Percentiles rank a stretch among this genome's conserved stretches.
Conservation (phyloP, 2,888 invertebrate species). For the Ligdia adustata region DNA sequence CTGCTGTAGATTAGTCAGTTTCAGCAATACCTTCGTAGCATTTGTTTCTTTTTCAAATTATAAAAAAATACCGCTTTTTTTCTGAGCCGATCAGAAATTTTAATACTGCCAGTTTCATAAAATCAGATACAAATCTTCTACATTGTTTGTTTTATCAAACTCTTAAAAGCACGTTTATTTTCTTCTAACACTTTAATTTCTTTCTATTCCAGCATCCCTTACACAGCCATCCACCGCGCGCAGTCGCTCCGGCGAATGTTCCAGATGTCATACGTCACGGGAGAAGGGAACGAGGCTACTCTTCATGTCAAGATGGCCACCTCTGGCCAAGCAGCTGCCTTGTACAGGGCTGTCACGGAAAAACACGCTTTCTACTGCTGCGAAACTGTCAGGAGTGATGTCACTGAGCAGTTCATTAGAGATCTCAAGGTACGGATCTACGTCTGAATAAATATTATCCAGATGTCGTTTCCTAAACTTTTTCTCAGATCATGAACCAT, state of each 20-base stretch:
- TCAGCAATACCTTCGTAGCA: too few relatives aligned
- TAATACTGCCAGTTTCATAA: too few relatives aligned
- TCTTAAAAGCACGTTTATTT: too few relatives aligned
- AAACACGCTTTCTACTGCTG: slow-evolving; percentile 97
- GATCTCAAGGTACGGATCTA: slow-evolving; percentile 87
- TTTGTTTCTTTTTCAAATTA: too few relatives aligned
- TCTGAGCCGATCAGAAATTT: too few relatives aligned
- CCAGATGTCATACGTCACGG: slow-evolving; percentile 88
- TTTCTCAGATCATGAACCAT: too few relatives aligned
- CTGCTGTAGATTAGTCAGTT: too few relatives aligned
- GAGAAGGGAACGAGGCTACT: slow-evolving; percentile 87
- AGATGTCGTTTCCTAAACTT: too few relatives aligned
- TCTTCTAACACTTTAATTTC: too few relatives aligned
- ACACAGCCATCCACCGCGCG: slow-evolving; percentile 91
- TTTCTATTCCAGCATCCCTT: slow-evolving; percentile 86
- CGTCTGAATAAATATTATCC: neutral
- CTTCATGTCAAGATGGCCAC: slow-evolving; percentile 92
- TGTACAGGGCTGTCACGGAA: slow-evolving; percentile 94
- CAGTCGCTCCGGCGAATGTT: slow-evolving; percentile 90
- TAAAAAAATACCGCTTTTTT: too few relatives aligned
- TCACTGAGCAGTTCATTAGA: slow-evolving; percentile 94
- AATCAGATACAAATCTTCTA: neutral
- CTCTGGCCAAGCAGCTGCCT: slow-evolving; percentile 90
- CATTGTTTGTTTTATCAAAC: too few relatives aligned
- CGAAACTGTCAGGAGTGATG: slow-evolving; percentile 94